Base-by-base conservation (phyloP, 2,888 invertebrate genomes). In the Protodeltote pygarga region DNA sequence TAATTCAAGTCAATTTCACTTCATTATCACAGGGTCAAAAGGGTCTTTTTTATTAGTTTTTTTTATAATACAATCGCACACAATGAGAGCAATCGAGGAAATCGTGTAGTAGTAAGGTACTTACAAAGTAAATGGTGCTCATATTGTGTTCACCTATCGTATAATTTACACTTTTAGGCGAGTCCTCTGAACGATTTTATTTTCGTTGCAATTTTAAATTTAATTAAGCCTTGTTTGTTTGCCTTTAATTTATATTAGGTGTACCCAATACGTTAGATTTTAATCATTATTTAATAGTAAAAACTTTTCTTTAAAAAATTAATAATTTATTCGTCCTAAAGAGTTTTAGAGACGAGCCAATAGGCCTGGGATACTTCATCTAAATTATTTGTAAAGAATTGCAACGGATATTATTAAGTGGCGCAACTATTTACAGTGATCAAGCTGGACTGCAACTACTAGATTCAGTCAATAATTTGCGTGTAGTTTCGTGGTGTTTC, bases 391-490 rank as follows among this genome's bases (percentile, higher is more conserved):
- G 45, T 60, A 65, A 57, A 71, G 49, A 55, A 57, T 77, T 71
- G 75, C 73, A 49, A 42, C 46, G 52, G 44, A 46, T 44, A 47
- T 53, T 28, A 32, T 41, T 45, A 33, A 53, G 41, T 76, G 64
- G 66, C 38, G 73, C 47, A 77, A 77, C 48, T 32, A 32, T 65
- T 61, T 48, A 32, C 60, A 42, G 55, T 68, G 49, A 55, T 62
- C 50, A 49, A 67, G 27, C 48, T 58, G 53, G 28, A 17, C 55
- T 23, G 40, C 37, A 53, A 54, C 63, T 59, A 66, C 57, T 52
- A 61, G 55, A 59, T 59, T 67, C 66, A 59, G 65, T 70, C 41
- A 61, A 46, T 71, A 55, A 73, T 68, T 73, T 68, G 73, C 71
- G 69, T 69, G 71, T 71, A 69, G 65, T 60, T 63, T 60, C 64